phyloP scores from a whole-genome alignment of 2,797 vertebrate genomes.

The Artibeus jamaicensis region DNA sequence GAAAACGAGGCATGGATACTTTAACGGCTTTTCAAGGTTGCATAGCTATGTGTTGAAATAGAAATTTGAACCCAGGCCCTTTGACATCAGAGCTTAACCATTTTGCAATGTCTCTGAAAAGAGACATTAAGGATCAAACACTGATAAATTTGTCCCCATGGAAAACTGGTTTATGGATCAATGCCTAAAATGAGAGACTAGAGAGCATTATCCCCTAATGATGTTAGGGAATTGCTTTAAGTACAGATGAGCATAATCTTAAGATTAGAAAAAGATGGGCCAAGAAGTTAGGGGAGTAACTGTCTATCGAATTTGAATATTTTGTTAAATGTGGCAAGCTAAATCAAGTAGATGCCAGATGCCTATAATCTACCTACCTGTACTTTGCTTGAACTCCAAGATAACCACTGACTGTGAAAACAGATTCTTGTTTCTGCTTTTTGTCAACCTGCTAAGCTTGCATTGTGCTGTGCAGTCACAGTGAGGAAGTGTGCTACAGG shows the following conservation, averaged over 20 bases:
- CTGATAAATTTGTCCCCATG: not conserved
- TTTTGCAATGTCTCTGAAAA: not conserved
- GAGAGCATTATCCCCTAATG: not conserved
- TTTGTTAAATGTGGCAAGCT: not conserved
- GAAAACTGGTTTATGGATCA: not conserved
- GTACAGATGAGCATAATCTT: not conserved
- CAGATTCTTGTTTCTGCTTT: not conserved
- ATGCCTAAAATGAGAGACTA: not conserved
- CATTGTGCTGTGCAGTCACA: not conserved
- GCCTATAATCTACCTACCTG: not conserved
- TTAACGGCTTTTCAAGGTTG: not conserved
- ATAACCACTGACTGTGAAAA: not conserved
- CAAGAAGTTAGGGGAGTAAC: not conserved
- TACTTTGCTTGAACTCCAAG: not conserved
- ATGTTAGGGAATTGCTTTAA: not conserved
- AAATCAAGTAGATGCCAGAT: not conserved
- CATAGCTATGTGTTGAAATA: not conserved
- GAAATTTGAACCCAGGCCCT: not conserved
- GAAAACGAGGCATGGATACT: not conserved
- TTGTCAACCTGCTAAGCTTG: not conserved
- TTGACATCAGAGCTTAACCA: not conserved
- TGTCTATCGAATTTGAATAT: conserved; percentile 9
- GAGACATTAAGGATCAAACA: not conserved
- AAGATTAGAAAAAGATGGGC: not conserved
- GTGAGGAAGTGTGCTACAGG: not conserved